Percentiles rank a stretch among this genome's conserved stretches.
Evolutionary conservation across 2,797 vertebrate species (phyloP).

Genomic region (Apogon hyalosoma): DNA sequence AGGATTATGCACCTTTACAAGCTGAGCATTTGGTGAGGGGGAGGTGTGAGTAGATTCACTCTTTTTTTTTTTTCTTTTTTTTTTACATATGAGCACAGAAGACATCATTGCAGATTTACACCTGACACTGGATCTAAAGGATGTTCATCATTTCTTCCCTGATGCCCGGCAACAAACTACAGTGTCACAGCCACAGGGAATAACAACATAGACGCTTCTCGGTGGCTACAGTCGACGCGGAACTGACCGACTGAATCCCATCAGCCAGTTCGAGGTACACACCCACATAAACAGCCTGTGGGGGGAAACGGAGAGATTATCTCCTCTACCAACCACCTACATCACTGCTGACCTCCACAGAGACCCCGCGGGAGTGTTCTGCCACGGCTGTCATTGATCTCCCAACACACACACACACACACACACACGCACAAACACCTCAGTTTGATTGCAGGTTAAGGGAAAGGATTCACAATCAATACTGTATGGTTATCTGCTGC

Average conservation of each 20-base stretch:
- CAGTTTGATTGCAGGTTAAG: slow-evolving; percentile 47
- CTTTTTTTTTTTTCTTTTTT: neutral
- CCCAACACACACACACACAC: slow-evolving; percentile 33
- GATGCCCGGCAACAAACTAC: slow-evolving; percentile 22
- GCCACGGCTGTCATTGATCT: slow-evolving; percentile 67
- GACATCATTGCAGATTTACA: slow-evolving; percentile 9
- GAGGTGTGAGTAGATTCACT: neutral
- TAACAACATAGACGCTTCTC: slow-evolving; percentile 14
- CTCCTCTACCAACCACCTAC: slow-evolving; percentile 63
- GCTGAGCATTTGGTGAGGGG: slow-evolving; percentile 10
- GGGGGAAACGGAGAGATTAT: slow-evolving; percentile 52
- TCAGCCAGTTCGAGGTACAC: slow-evolving; percentile 20
- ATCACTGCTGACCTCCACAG: slow-evolving; percentile 64
- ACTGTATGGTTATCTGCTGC: slow-evolving; percentile 49
- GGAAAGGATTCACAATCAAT: slow-evolving; percentile 58
- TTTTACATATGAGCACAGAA: slow-evolving; percentile 4
- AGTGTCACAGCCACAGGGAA: slow-evolving; percentile 33
- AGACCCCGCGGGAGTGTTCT: slow-evolving; percentile 48
- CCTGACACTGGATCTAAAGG: slow-evolving; percentile 33
- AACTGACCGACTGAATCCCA: slow-evolving; percentile 33
- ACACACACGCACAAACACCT: slow-evolving; percentile 33
- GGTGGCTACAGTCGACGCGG: slow-evolving; percentile 2
- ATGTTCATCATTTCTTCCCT: slow-evolving; percentile 20
- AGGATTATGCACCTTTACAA: slow-evolving; percentile 18
- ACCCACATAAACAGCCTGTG: slow-evolving; percentile 37